A percentile compares a stretch with the other conserved stretches of the same genome.
Evolutionary conservation across 2,888 invertebrate genomes (phyloP).

Genomic region (Dolichomitus sp.): DNA sequence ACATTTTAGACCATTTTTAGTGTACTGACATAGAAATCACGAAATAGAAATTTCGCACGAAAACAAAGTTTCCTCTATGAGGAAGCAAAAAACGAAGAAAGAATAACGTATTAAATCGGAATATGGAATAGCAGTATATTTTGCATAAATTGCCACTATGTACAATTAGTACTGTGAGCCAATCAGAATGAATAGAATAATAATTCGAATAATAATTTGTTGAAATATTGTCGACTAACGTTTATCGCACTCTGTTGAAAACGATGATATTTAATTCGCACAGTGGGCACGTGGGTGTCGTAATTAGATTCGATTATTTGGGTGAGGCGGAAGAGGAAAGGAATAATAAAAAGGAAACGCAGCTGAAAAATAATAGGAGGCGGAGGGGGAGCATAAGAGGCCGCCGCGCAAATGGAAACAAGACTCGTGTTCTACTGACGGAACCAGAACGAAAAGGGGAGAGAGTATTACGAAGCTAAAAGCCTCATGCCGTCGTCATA

Average conservation of each 20-base stretch:
- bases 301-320: constrained; percentile 52
- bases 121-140: no score
- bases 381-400: no score
- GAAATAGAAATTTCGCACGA: no score
- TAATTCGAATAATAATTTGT: neutral
- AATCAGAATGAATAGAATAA: no score
- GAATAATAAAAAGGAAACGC: constrained; percentile 37
- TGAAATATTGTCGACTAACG: neutral
- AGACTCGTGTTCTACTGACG: constrained; percentile 37
- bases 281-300: constrained; percentile 10
- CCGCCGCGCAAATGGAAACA: constrained; percentile 17
- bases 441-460: constrained; percentile 29
- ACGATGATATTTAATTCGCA: constrained; percentile 44
- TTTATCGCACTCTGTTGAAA: neutral
- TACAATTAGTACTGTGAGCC: no score
- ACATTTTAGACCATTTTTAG: no score
- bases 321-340: constrained; percentile 50
- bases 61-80: no score
- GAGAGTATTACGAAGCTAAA: constrained; percentile 53
- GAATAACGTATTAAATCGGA: no score
- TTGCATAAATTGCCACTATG: no score
- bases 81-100: no score
- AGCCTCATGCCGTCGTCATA: constrained; percentile 49
- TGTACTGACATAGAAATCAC: no score
- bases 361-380: constrained; percentile 10